Conservation (phyloP, 1,140 invertebrate species). For the Aporrectodea caliginosa region DNA sequence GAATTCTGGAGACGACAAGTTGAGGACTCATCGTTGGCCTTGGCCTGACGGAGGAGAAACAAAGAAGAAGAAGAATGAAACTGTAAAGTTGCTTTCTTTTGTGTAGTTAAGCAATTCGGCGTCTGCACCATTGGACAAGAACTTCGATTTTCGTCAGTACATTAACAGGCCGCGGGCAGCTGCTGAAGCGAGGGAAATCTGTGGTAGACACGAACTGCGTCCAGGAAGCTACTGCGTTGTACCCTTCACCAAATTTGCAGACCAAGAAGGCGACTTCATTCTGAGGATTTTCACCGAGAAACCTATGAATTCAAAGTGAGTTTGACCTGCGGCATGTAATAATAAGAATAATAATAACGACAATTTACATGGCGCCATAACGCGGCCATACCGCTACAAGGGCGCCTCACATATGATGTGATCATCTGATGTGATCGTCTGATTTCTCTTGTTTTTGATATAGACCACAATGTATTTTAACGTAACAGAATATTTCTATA, state of each 20-base stretch:
- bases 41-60: not conserved
- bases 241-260: constrained; percentile 64
- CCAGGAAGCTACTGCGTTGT: constrained; percentile 64
- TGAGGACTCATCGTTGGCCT: too few relatives aligned
- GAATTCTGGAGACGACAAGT: too few relatives aligned
- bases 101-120: constrained; percentile 64
- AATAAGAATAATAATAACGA: too few relatives aligned
- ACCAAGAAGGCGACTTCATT: constrained; percentile 61
- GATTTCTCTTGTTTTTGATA: not conserved
- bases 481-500: too few relatives aligned
- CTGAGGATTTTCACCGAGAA: constrained; percentile 66
- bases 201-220: constrained; percentile 56
- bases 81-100: constrained; percentile 59
- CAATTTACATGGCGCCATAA: not conserved
- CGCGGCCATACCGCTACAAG: not conserved
- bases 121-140: constrained; percentile 74
- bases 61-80: constrained; percentile 75
- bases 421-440: not conserved
- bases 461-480: not conserved
- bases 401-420: not conserved
- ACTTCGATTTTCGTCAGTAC: constrained; percentile 93
- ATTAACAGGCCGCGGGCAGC: constrained; percentile 75
- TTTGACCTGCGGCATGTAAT: not conserved
- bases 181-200: constrained; percentile 40
- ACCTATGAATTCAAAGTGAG: constrained; percentile 58